phyloP scores from a whole-genome alignment of 2,888 invertebrate genomes.

The Phania funesta region DNA sequence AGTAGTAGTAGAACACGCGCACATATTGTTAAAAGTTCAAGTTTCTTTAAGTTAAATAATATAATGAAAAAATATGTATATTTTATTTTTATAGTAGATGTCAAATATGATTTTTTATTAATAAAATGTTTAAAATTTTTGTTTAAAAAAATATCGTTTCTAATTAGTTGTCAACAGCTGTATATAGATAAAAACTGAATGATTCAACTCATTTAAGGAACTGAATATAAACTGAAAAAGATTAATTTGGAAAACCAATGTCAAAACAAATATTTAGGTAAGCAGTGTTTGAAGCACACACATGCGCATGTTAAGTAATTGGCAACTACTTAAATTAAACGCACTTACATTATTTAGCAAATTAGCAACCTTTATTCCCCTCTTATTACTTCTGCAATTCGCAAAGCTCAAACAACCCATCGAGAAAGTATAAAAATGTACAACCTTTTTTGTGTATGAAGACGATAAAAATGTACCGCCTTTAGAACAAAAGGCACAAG shows the following conservation, averaged over 20 bases:
- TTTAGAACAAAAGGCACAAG: background rate
- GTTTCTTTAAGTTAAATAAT: too few species aligned
- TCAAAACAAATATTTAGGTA: slow-evolving; percentile 50
- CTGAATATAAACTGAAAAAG: background rate
- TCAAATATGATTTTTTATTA: too few species aligned
- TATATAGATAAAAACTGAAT: background rate
- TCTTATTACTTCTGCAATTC: background rate
- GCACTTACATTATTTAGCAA: slow-evolving; percentile 43
- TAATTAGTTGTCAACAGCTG: too few species aligned
- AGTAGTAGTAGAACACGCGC: too few species aligned
- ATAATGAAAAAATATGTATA: too few species aligned
- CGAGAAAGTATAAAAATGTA: background rate
- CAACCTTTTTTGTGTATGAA: slow-evolving; percentile 47
- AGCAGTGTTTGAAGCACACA: slow-evolving; percentile 31
- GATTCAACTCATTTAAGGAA: background rate
- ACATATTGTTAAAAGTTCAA: too few species aligned
- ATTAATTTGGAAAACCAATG: background rate
- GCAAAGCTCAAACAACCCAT: background rate
- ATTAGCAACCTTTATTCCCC: slow-evolving; percentile 43
- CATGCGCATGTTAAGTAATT: background rate
- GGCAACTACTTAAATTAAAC: slow-evolving; percentile 8
- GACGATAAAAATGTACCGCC: slow-evolving; percentile 8
- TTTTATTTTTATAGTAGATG: too few species aligned
- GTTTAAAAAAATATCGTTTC: too few species aligned
- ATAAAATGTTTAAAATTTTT: too few species aligned